Base-by-base conservation (phyloP, 92 coral and sea anemone species). In the Epizoanthus stellaris region DNA sequence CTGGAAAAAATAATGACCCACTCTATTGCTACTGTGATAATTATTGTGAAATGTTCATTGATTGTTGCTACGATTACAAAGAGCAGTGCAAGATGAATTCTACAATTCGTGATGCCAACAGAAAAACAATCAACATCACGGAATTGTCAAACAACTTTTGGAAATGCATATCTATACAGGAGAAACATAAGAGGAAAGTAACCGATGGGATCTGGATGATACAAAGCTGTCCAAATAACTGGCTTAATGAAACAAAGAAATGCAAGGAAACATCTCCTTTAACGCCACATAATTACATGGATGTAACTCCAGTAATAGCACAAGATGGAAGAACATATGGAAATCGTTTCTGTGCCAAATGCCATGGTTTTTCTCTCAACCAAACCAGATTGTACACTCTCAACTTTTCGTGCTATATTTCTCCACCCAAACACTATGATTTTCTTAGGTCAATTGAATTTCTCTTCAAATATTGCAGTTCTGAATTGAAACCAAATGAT, bases 271-370 rank as follows among this genome's bases (percentile, higher is more conserved):
- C 3, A 9, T 52, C 56, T 12, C 15, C 13, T 52, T 52, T 52
- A 52, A 52, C 56, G 2, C 42, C 69, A 2, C 36, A 11, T 3
- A 84, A 80, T 43, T 13, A 68, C 13, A 67, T 59, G 30, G 70
- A 71, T 47, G 79, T 45, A 45, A 80, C 85, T 10, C 92, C 93
- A 1, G 77, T 77, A 11, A 45, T 80, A n/a, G 67, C 80, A 23
- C 82, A 84, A 63, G 30, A 79, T 21, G 54, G 70, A 40, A 80
- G 0, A 30, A 90, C 79, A 38, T 90, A 70, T 68, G 58, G 80
- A 25, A 90, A 90, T 43, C 47, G 54, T 58, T 77, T 65, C 73
- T 90, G 90, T 64, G 93, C 93, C 5, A 60, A 39, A 60, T 90
- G 93, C 70, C 75, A 82, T 36, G 70, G 70, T 12, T 3, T 17